phyloP scores from a whole-genome alignment of 2,888 invertebrate genomes.

The Melinaea menophilus region DNA sequence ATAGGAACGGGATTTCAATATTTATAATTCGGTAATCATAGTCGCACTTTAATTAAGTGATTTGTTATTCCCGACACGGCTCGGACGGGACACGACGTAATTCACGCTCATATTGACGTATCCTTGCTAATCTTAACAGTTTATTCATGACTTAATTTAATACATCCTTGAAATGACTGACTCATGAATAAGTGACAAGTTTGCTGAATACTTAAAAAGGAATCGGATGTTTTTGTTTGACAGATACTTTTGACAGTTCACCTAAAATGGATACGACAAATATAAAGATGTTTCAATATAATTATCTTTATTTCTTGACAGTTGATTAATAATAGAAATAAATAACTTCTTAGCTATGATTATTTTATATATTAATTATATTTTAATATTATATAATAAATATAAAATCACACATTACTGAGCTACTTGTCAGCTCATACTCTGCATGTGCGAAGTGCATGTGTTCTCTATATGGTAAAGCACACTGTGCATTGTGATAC shows the following conservation, averaged over 20 bases:
- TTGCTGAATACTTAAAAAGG: constrained; percentile 30
- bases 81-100: constrained; percentile 31
- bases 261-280: too few relatives aligned
- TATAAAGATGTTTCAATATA: too few relatives aligned
- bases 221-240: constrained; percentile 25
- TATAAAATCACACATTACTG: too few relatives aligned
- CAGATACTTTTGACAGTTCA: neutral
- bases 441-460: too few relatives aligned
- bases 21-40: constrained; percentile 31
- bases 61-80: constrained; percentile 38
- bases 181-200: constrained; percentile 27
- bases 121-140: constrained; percentile 50
- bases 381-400: too few relatives aligned
- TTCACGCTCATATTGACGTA: constrained; percentile 44
- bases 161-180: constrained; percentile 42
- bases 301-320: too few relatives aligned
- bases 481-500: constrained; percentile 9
- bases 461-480: too few relatives aligned
- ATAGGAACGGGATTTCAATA: constrained; percentile 26
- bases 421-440: too few relatives aligned
- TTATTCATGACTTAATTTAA: constrained; percentile 38
- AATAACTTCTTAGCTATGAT: too few relatives aligned
- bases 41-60: constrained; percentile 31
- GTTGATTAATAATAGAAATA: too few relatives aligned
- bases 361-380: too few relatives aligned